Conservation (phyloP, 2,113 vertebrate genomes). For the Excalfactoria chinensis region DNA sequence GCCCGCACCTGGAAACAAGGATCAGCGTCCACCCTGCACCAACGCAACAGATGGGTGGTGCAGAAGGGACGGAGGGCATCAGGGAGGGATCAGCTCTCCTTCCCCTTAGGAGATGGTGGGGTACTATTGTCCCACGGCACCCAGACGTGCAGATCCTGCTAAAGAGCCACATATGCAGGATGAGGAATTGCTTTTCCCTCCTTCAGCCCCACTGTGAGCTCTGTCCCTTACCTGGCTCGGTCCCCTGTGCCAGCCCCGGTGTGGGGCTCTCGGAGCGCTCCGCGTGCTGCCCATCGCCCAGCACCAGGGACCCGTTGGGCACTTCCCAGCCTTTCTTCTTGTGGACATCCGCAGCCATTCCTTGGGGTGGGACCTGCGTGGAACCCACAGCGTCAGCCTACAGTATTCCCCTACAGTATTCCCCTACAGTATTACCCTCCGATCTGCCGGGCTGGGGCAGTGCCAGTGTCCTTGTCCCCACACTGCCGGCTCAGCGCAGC, state of each 20-base stretch:
- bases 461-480: rapidly evolving
- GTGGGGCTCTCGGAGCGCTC: conserved; percentile 92
- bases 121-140: not conserved
- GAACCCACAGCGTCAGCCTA: not conserved
- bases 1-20: conserved; percentile 83
- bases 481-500: conserved; percentile 41
- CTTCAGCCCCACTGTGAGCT: rapidly evolving
- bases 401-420: not conserved
- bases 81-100: not conserved
- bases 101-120: not conserved
- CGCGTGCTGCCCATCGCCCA: conserved; percentile 77
- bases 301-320: conserved; percentile 77
- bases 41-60: rapidly evolving
- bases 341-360: conserved; percentile 87
- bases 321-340: conserved; percentile 81
- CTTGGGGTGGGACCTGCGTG: conserved; percentile 4
- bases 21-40: rapidly evolving
- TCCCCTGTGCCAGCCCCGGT: conserved; percentile 91
- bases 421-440: too few species aligned
- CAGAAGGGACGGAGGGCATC: not conserved
- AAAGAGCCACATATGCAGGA: rapidly evolving
- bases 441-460: rapidly evolving
- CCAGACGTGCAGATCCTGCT: rapidly evolving
- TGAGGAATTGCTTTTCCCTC: not conserved
- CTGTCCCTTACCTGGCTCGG: conserved; percentile 87